Evolutionary conservation across 2,888 invertebrate genomes (phyloP).

Genomic region (Erebia palarica): DNA sequence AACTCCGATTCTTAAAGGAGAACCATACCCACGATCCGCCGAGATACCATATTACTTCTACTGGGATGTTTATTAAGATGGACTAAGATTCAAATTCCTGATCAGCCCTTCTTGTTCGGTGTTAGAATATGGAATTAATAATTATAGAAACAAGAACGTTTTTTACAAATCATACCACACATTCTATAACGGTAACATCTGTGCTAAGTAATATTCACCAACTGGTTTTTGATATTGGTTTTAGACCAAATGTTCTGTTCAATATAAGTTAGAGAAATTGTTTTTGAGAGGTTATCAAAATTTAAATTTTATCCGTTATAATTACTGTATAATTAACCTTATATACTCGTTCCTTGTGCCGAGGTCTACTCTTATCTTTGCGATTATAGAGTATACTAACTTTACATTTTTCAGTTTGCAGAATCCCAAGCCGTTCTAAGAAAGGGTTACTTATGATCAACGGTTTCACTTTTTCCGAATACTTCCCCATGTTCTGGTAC

Average conservation of each 20-base stretch:
- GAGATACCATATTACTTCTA: conserved; percentile 45
- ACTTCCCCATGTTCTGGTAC: conserved; percentile 55
- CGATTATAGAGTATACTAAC: conserved; percentile 42
- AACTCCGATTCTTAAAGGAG: conserved; percentile 44
- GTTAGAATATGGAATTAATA: no score
- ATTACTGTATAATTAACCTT: no score
- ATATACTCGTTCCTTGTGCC: no score
- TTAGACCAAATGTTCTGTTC: no score
- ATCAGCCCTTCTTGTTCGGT: background rate
- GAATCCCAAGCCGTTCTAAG: conserved; percentile 50
- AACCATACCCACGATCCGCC: conserved; percentile 55
- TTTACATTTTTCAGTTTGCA: conserved; percentile 44
- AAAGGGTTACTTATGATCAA: conserved; percentile 56
- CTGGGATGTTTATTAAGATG: conserved; percentile 2
- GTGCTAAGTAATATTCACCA: no score
- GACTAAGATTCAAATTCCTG: background rate
- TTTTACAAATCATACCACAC: no score
- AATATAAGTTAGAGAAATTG: background rate
- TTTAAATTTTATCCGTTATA: background rate
- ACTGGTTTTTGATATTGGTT: no score
- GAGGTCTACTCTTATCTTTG: no score
- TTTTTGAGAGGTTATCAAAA: background rate
- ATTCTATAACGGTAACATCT: no score
- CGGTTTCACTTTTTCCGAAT: conserved; percentile 57
- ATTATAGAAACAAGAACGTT: no score